Base-by-base conservation (phyloP, 2,113 vertebrate genomes). In the Cottus gobio region DNA sequence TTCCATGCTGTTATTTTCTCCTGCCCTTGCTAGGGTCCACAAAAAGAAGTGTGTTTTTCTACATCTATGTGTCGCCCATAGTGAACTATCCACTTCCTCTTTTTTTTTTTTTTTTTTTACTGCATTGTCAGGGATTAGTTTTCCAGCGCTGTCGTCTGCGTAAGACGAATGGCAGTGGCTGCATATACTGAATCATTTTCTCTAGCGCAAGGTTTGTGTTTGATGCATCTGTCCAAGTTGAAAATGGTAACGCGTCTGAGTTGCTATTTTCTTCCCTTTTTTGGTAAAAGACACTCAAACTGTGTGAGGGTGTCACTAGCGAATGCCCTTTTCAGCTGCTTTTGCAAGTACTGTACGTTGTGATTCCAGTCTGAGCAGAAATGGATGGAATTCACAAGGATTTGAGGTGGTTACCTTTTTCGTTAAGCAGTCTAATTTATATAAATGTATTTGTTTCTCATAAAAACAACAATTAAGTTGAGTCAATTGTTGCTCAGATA, bases 101-200 rank as follows among this genome's bases (percentile, higher is more conserved):
- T 0, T 6, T 44, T 57, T 75, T 24, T 48, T 48, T 37, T 42
- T 48, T 39, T 13, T 42, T 52, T n/a, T 10, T 7, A 9, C 63
- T 11, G 52, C 54, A 4, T 78, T 71, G 56, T 81, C 65, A 73
- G 70, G 68, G 67, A 88, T 79, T 71, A 42, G 82, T 91, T 87
- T 84, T 71, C 39, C 58, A 36, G 18, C 9, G 1, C 68, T 57
- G 70, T 64, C 48, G 37, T 77, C 20, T 7, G 39, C 2, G 0
- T 52, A 75, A 66, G 67, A 90, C 76, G 56, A 83, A 90, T 78
- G 83, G 54, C 75, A 74, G 63, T 36, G 0, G 58, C 71, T 80
- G 58, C 60, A 64, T 67, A 67, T 34, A 74, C 6, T 42, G 67
- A 79, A 75, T 71, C 54, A 64, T 75, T 76, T 71, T 79, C 60